These are phyloP conservation scores for Melanogrammus aeglefinus DNA, from an alignment of 2,797 vertebrate genomes.

Conservation along the genomic window DNA sequence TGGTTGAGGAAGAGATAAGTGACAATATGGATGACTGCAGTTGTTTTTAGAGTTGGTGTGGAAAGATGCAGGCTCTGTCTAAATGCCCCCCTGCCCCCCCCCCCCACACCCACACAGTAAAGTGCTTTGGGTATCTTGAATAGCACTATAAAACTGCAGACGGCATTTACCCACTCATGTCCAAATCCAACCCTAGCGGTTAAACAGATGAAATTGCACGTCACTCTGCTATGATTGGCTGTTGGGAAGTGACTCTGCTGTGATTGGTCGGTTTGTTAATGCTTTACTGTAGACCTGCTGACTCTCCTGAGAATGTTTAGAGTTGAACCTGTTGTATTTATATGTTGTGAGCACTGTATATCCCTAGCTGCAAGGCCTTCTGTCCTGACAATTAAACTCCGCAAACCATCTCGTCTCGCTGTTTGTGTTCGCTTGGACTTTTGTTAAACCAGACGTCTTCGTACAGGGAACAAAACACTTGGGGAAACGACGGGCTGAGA, in stretches of 20 bases:
- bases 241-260: not conserved
- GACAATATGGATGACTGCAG: not conserved
- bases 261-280: not conserved
- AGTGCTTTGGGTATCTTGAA: too few species aligned
- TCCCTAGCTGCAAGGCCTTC: not conserved
- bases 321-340: constrained; percentile 3
- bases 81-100: not conserved
- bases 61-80: not conserved
- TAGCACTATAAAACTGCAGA: too few species aligned
- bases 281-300: not conserved
- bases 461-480: not conserved
- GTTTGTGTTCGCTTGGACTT: not conserved
- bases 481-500: not conserved
- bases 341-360: not conserved
- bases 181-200: not conserved
- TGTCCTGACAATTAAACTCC: not conserved
- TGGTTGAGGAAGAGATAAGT: not conserved
- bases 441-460: not conserved
- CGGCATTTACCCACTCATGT: too few species aligned
- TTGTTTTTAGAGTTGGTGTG: not conserved
- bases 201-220: not conserved
- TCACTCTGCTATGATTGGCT: not conserved
- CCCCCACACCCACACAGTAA: too few species aligned
- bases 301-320: constrained; percentile 4
- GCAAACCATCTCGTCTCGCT: not conserved